Evolutionary conservation across 2,797 vertebrate species (phyloP), one percentile per base, ranked within the genome.

Genomic region (Dryobates pubescens): DNA sequence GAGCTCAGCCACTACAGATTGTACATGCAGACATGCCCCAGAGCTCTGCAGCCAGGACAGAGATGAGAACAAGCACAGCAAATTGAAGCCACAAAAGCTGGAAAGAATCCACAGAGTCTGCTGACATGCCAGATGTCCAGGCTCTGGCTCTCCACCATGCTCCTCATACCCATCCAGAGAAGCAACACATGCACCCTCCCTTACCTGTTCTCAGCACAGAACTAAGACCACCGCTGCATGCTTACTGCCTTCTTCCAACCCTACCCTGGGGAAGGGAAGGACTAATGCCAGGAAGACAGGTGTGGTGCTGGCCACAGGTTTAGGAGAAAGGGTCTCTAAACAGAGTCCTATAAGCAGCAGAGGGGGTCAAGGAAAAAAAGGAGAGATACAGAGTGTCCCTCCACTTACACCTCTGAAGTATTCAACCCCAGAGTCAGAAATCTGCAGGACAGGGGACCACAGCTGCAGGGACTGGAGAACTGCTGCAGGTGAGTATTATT

Each of bases 91-190:
- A 65, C 45, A 29, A 58, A 53, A 79, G 13, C n/a, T 23, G 15
- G 7, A 34, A 57, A 41, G 69, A 74, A 61, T 36, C 32, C 45
- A 70, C 0, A 0, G 41, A 1, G 2, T 3, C 65, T 64, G 57
- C 36, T n/a, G 11, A 58, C 11, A 30, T 4, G 12, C 7, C 27
- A 47, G n/a, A 62, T 47, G 22, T 13, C 59, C 38, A n/a, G 32
- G 63, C 63, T 59, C 58, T n/a, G 4, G 15, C 57, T 54, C 36
- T 74, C 47, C n/a, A 13, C 13, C 27, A 47, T 3, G 2, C 10
- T 38, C n/a, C 51, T 51, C 26, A 27, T 10, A 45, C 17, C 13
- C 32, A 26, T 5, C 19, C 45, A 56, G 26, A 73, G 32, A 6
- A 78, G 34, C 23, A 53, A 41, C 9, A 20, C 0, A 1, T 1